Conservation (phyloP, 2,797 vertebrate genomes). For the Anomalospiza imberbis region DNA sequence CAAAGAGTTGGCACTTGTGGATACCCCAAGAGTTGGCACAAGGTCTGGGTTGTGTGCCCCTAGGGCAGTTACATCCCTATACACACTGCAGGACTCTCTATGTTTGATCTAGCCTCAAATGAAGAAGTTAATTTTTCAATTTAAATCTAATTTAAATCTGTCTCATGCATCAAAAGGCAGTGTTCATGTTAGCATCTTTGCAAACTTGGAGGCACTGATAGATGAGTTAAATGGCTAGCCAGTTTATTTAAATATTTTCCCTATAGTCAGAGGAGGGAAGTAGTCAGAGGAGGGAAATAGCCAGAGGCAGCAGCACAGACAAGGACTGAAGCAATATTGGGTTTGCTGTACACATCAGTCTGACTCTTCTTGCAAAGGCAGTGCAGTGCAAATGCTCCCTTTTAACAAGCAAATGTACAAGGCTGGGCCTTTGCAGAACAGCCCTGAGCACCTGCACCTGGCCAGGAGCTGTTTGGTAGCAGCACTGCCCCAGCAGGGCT, state of each 20-base stretch:
- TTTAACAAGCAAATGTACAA: not conserved
- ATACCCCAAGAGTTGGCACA: not conserved
- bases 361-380: not conserved
- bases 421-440: not conserved
- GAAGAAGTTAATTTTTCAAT: not conserved
- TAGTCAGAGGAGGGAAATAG: not conserved
- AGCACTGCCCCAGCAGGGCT: not conserved
- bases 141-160: not conserved
- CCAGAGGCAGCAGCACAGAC: not conserved
- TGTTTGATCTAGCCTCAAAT: not conserved
- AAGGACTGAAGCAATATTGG: not conserved
- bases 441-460: not conserved
- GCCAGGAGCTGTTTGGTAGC: not conserved
- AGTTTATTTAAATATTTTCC: not conserved
- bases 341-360: not conserved
- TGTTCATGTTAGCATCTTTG: not conserved
- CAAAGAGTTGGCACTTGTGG: not conserved
- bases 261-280: not conserved
- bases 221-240: not conserved
- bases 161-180: not conserved
- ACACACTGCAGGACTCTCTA: not conserved
- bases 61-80: no score
- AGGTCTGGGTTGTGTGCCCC: not conserved
- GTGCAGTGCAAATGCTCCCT: not conserved
- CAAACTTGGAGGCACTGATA: not conserved